These are phyloP conservation scores for Mactra quadrangularis DNA, from an alignment of 1,140 invertebrate genomes.

Conservation along the genomic window DNA sequence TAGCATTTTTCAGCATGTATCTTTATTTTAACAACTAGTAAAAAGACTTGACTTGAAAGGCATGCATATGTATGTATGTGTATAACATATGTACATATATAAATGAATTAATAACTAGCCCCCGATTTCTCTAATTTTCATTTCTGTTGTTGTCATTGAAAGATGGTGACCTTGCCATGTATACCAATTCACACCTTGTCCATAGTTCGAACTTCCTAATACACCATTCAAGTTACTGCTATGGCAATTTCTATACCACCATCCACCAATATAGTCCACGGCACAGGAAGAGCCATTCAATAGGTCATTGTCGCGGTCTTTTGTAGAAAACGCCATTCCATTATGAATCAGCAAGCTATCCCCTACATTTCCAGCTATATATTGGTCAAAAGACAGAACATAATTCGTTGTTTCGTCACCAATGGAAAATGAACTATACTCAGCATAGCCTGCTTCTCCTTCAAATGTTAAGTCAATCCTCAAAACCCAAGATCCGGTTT, in stretches of 20 bases:
- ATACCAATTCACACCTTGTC: background rate
- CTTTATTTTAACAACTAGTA: no score
- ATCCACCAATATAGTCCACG: conserved; percentile 42
- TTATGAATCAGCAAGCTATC: conserved; percentile 24
- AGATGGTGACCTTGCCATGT: background rate
- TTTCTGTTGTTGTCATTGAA: background rate
- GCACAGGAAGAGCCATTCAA: conserved; percentile 15
- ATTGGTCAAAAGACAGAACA: background rate
- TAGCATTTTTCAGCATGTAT: no score
- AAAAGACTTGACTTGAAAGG: no score
- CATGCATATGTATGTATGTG: no score
- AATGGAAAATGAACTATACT: conserved; percentile 3
- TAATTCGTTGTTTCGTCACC: no score
- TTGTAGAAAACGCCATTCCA: conserved; percentile 23
- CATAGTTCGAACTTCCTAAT: background rate
- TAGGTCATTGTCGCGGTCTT: conserved; percentile 39
- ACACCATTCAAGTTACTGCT: conserved; percentile 49
- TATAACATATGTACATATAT: no score
- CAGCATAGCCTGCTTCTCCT: no score
- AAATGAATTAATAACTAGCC: no score
- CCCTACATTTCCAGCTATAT: conserved; percentile 5
- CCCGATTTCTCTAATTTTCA: conserved; percentile 9
- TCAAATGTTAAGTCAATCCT: conserved; percentile 27
- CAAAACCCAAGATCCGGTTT: conserved; percentile 16
- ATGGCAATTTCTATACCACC: conserved; percentile 60